A percentile compares a stretch with the other conserved stretches of the same genome.
These are phyloP conservation scores for Toxotes jaculatrix DNA, from an alignment of 2,113 vertebrate genomes.

Conservation along the genomic window DNA sequence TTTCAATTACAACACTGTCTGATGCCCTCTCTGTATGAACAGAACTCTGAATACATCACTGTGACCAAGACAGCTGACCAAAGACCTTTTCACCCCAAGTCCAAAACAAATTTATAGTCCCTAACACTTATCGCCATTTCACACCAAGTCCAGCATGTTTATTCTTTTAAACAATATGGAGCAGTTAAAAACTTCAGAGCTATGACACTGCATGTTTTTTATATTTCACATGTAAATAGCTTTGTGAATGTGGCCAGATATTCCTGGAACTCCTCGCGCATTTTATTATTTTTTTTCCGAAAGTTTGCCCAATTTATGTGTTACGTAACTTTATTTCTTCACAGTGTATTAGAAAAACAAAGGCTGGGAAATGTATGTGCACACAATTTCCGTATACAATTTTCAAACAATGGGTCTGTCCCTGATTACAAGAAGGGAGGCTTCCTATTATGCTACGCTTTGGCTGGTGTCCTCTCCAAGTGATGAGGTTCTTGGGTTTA, in stretches of 20 bases:
- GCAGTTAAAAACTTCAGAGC: slow-evolving; percentile 17
- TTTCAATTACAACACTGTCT: slow-evolving; percentile 55
- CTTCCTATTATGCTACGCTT: slow-evolving; percentile 2
- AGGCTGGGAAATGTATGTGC: slow-evolving; percentile 16
- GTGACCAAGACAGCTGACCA: slow-evolving; percentile 42
- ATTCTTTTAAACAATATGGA: not conserved
- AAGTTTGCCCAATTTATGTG: not conserved
- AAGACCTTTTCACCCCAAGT: slow-evolving; percentile 53
- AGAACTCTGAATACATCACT: slow-evolving; percentile 43
- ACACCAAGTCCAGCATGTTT: slow-evolving; percentile 5
- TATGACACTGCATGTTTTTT: not conserved
- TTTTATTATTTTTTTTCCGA: not conserved
- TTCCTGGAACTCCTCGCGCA: not conserved
- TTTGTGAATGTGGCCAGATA: slow-evolving; percentile 22
- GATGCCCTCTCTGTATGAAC: slow-evolving; percentile 25
- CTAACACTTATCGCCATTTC: slow-evolving; percentile 14
- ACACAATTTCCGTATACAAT: slow-evolving; percentile 10
- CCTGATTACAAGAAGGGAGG: slow-evolving; percentile 13
- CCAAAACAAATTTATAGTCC: slow-evolving; percentile 20
- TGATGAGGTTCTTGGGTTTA: slow-evolving; percentile 21
- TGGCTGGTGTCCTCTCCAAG: slow-evolving; percentile 16
- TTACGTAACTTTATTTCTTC: slow-evolving; percentile 17
- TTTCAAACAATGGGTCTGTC: slow-evolving; percentile 25
- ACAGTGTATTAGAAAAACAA: slow-evolving; percentile 27
- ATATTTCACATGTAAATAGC: not conserved